Conservation (phyloP, 1,140 invertebrate species). For the Drosophila pectinifera region DNA sequence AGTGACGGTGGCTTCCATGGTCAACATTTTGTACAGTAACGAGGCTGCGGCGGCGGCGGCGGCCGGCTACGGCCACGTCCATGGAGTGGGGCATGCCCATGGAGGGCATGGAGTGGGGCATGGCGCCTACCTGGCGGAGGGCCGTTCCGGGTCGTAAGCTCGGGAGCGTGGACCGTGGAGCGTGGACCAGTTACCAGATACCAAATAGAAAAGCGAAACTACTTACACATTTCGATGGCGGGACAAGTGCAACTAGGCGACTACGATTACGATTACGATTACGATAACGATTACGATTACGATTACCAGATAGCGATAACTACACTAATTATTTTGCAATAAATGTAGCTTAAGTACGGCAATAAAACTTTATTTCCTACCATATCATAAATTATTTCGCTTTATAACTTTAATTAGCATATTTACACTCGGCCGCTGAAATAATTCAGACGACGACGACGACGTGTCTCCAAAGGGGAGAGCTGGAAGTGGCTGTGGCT, state of each 20-base stretch:
- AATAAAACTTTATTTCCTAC: constrained; percentile 82
- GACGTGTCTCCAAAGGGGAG: constrained; percentile 7
- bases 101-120: constrained; percentile 50
- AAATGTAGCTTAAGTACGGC: constrained; percentile 82
- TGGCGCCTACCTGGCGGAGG: constrained; percentile 86
- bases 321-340: constrained; percentile 84
- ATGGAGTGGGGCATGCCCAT: constrained; percentile 17
- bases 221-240: constrained; percentile 49
- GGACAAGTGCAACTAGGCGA: constrained; percentile 70
- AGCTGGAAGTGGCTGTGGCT: not conserved
- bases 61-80: not conserved
- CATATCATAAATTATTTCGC: constrained; percentile 81
- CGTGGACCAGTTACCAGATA: constrained; percentile 47
- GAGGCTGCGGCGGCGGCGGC: constrained; percentile 32
- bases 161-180: constrained; percentile 5
- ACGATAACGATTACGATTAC: constrained; percentile 62
- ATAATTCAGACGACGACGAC: constrained; percentile 26
- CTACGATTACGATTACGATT: constrained; percentile 47
- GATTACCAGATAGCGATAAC: constrained; percentile 68
- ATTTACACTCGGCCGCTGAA: constrained; percentile 65
- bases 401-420: constrained; percentile 84
- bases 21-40: constrained; percentile 85
- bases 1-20: constrained; percentile 86
- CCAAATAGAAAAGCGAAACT: constrained; percentile 60
- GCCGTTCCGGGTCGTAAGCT: constrained; percentile 68